These are phyloP conservation scores for Telenomus remus DNA, from an alignment of 1,140 invertebrate genomes.

Conservation along the genomic window DNA sequence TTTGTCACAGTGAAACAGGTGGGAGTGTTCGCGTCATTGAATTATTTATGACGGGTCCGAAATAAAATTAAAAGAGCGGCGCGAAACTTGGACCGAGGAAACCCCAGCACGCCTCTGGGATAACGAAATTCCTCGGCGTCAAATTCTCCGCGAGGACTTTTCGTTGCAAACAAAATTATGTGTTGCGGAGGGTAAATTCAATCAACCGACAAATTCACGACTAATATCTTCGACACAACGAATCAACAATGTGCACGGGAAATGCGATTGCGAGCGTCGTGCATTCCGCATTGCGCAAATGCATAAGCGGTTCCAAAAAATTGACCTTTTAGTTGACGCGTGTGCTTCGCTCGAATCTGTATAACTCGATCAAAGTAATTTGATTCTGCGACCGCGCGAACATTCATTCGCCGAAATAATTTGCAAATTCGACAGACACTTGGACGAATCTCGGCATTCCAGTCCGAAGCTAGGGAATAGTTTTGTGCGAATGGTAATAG, in stretches of 20 bases:
- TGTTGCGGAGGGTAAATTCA: background rate
- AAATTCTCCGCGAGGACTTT: background rate
- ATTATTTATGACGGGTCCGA: background rate
- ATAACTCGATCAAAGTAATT: slow-evolving; percentile 46
- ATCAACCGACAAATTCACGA: slow-evolving; percentile 11
- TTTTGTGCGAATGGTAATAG: slow-evolving; percentile 25
- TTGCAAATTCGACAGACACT: slow-evolving; percentile 40
- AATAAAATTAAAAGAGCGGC: background rate
- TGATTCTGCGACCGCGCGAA: slow-evolving; percentile 30
- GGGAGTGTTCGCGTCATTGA: background rate
- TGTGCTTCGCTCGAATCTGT: too few species aligned
- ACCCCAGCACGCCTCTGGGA: too few species aligned
- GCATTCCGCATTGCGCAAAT: slow-evolving; percentile 14
- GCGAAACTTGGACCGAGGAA: too few species aligned
- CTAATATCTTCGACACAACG: slow-evolving; percentile 6
- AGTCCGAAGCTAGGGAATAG: slow-evolving; percentile 39
- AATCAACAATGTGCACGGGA: slow-evolving; percentile 9
- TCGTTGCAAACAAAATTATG: slow-evolving; percentile 1
- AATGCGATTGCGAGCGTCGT: too few species aligned
- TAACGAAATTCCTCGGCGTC: too few species aligned
- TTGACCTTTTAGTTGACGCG: background rate
- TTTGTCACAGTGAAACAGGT: background rate
- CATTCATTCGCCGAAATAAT: slow-evolving; percentile 39
- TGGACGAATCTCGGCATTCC: slow-evolving; percentile 41
- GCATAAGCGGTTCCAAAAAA: too few species aligned